Conservation (phyloP, 2,888 invertebrate species). For the Ariolimax columbianus region DNA sequence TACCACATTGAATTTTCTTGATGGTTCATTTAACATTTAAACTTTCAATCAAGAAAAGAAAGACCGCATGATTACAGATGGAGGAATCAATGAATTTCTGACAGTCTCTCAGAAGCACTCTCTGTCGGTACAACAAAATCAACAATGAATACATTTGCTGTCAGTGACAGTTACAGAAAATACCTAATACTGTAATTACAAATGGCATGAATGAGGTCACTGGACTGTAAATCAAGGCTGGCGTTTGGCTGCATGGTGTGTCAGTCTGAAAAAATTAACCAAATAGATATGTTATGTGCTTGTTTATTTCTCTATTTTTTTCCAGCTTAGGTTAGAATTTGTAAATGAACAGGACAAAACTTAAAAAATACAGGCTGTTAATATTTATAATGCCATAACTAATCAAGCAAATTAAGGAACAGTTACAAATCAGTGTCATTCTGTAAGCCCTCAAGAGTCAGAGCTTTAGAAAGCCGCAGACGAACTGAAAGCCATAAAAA, state of each 20-base stretch:
- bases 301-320: not conserved
- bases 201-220: constrained; percentile 1
- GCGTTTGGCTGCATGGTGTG: constrained; percentile 21
- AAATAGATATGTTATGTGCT: not conserved
- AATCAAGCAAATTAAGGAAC: too few relatives aligned
- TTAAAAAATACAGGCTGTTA: too few relatives aligned
- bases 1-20: too few relatives aligned
- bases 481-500: too few relatives aligned
- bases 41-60: not conserved
- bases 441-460: too few relatives aligned
- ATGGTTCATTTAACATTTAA: too few relatives aligned
- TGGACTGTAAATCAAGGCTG: constrained; percentile 13
- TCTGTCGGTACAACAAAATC: not conserved
- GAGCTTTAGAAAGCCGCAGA: too few relatives aligned
- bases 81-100: not conserved
- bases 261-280: constrained; percentile 4
- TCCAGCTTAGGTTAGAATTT: too few relatives aligned
- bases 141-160: not conserved
- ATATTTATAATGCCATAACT: too few relatives aligned
- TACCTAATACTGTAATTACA: not conserved
- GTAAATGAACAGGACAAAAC: too few relatives aligned
- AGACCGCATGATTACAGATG: not conserved
- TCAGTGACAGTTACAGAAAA: not conserved
- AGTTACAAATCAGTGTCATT: too few relatives aligned
- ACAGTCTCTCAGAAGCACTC: not conserved